phyloP scores from a whole-genome alignment of 2,888 invertebrate species.

The Cosmia trapezina region DNA sequence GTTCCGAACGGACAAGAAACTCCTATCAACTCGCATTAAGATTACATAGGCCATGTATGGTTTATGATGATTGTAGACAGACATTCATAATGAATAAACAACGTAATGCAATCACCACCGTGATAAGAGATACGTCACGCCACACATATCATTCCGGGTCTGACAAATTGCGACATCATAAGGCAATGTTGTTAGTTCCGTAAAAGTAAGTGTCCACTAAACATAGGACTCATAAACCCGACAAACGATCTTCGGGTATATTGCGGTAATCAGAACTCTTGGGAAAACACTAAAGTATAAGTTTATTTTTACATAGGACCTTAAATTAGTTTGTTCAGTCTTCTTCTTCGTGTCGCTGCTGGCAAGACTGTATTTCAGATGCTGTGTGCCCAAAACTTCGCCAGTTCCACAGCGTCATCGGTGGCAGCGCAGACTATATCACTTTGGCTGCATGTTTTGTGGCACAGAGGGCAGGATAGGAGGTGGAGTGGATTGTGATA shows the following conservation, averaged over 20 bases:
- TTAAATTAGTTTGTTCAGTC: background rate
- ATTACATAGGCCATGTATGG: background rate
- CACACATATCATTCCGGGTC: background rate
- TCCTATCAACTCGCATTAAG: background rate
- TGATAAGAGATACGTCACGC: background rate
- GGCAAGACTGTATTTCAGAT: too few relatives aligned
- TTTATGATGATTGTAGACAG: background rate
- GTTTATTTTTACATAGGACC: background rate
- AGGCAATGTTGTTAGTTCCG: slow-evolving; percentile 6
- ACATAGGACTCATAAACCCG: slow-evolving; percentile 8
- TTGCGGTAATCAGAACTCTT: slow-evolving; percentile 5
- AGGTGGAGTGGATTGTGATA: too few relatives aligned
- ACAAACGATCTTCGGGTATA: background rate
- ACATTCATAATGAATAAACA: background rate
- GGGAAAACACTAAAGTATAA: background rate
- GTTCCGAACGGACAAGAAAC: background rate
- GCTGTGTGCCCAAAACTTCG: too few relatives aligned
- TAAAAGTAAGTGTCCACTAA: slow-evolving; percentile 36
- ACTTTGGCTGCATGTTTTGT: too few relatives aligned
- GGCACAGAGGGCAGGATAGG: too few relatives aligned
- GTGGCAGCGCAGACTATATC: too few relatives aligned
- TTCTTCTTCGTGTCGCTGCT: too few relatives aligned
- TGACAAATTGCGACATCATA: background rate
- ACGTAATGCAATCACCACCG: background rate
- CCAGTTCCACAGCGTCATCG: too few relatives aligned